A percentile compares a stretch with the other conserved stretches of the same genome.
Conservation (phyloP, 1,140 invertebrate species). For the Trachymyrmex cornetzi region DNA sequence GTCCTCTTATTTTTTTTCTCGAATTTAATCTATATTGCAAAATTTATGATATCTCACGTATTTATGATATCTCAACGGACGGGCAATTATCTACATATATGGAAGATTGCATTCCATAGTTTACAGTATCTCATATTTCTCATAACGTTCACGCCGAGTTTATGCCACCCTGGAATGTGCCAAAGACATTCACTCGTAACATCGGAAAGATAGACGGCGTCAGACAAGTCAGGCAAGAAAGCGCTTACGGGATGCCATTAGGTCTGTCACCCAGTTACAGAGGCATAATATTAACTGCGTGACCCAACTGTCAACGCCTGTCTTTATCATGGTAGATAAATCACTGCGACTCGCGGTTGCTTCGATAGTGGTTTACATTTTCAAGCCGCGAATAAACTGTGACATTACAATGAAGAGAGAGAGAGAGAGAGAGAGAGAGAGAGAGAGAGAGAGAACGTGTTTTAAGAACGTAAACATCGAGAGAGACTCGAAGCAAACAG, state of each 20-base stretch:
- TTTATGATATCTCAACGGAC: no score
- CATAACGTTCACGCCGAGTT: slow-evolving; percentile 37
- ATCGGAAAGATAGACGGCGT: slow-evolving; percentile 38
- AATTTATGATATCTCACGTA: not conserved
- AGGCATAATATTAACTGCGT: slow-evolving; percentile 49
- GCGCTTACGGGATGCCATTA: slow-evolving; percentile 45
- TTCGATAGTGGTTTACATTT: slow-evolving; percentile 21
- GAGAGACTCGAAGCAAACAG: not conserved
- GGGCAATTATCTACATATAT: not conserved
- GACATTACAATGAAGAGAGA: not conserved
- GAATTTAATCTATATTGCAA: not conserved
- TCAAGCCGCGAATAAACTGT: not conserved
- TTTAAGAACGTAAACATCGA: slow-evolving; percentile 18
- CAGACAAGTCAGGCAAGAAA: slow-evolving; percentile 43
- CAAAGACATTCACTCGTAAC: slow-evolving; percentile 41
- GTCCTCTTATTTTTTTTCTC: not conserved
- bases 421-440: not conserved
- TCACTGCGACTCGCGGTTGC: not conserved
- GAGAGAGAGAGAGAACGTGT: not conserved
- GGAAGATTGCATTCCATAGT: slow-evolving; percentile 14
- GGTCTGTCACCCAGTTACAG: slow-evolving; percentile 25
- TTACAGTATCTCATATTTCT: slow-evolving; percentile 10
- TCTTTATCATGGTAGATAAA: not conserved
- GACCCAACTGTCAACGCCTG: slow-evolving; percentile 39
- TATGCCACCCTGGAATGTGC: slow-evolving; percentile 32